These are phyloP conservation scores for Aspiorhynchus laticeps DNA, from an alignment of 2,113 vertebrate genomes.

Conservation along the genomic window DNA sequence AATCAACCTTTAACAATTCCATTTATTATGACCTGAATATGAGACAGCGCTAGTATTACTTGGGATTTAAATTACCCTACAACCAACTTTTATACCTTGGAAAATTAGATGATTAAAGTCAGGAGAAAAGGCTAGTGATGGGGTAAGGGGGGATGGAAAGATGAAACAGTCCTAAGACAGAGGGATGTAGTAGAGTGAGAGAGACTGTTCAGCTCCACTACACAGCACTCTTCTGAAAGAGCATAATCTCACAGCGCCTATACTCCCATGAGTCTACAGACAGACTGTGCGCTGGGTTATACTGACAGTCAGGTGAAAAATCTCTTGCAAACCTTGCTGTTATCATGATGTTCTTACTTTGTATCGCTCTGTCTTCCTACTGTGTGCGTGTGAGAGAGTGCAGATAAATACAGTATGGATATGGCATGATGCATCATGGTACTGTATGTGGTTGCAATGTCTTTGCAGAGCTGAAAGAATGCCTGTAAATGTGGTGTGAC, in stretches of 20 bases:
- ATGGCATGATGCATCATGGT: background rate
- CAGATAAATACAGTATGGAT: conserved; percentile 9
- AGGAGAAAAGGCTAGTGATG: conserved; percentile 43
- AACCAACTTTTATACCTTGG: conserved; percentile 35
- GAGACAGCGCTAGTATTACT: conserved; percentile 8
- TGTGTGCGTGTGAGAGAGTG: background rate
- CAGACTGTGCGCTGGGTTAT: conserved; percentile 63
- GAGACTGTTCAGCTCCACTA: conserved; percentile 71
- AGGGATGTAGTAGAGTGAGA: conserved; percentile 44
- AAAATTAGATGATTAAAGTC: conserved; percentile 56
- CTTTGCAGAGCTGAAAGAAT: background rate
- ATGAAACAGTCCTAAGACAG: conserved; percentile 41
- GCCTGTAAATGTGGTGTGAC: background rate
- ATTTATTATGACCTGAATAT: conserved; percentile 38
- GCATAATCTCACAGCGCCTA: conserved; percentile 69
- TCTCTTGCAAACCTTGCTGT: conserved; percentile 25
- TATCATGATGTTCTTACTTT: conserved; percentile 46
- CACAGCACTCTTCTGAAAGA: conserved; percentile 63
- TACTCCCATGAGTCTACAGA: conserved; percentile 61
- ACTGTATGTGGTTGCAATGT: background rate
- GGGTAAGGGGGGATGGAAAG: conserved; percentile 16
- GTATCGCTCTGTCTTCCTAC: conserved; percentile 44
- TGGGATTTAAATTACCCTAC: conserved; percentile 54
- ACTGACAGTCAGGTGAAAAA: conserved; percentile 46
- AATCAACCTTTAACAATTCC: conserved; percentile 21